phyloP scores from a whole-genome alignment of 2,113 vertebrate species.

The Anolis sagrei region DNA sequence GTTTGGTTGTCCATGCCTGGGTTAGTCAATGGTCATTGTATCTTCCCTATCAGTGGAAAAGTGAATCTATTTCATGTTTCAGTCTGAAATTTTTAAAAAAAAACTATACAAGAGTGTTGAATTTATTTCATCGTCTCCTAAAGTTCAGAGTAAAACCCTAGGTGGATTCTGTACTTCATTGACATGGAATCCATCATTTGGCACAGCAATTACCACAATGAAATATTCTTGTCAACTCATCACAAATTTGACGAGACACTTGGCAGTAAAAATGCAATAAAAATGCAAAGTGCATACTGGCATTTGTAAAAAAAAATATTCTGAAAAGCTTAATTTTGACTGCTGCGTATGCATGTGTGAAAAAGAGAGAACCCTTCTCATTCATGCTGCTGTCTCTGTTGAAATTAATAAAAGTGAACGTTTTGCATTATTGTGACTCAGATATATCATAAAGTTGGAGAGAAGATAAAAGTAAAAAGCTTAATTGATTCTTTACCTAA shows the following conservation, averaged over 20 bases:
- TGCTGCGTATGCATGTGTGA: not conserved
- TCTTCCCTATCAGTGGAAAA: no score
- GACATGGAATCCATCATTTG: no score
- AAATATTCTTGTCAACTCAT: slow-evolving; percentile 20
- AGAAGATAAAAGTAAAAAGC: slow-evolving; percentile 13
- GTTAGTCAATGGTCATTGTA: no score
- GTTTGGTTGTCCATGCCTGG: no score
- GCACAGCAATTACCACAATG: not conserved
- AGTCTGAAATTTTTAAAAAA: no score
- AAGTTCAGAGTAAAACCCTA: no score
- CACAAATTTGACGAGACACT: slow-evolving; percentile 2
- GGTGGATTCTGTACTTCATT: no score
- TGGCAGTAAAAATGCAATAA: slow-evolving; percentile 31
- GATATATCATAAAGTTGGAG: not conserved
- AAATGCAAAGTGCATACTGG: slow-evolving; percentile 37
- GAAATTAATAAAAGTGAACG: slow-evolving; percentile 41
- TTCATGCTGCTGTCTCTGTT: not conserved
- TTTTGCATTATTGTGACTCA: slow-evolving; percentile 10
- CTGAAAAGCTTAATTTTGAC: slow-evolving; percentile 10
- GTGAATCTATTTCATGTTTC: no score
- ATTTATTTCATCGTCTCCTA: no score
- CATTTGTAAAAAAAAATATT: slow-evolving; percentile 30
- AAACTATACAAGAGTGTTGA: no score
- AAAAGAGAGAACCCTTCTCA: not conserved
- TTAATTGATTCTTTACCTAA: slow-evolving; percentile 54